phyloP scores from a whole-genome alignment of 2,113 vertebrate species.

The Seriola dumerili region DNA sequence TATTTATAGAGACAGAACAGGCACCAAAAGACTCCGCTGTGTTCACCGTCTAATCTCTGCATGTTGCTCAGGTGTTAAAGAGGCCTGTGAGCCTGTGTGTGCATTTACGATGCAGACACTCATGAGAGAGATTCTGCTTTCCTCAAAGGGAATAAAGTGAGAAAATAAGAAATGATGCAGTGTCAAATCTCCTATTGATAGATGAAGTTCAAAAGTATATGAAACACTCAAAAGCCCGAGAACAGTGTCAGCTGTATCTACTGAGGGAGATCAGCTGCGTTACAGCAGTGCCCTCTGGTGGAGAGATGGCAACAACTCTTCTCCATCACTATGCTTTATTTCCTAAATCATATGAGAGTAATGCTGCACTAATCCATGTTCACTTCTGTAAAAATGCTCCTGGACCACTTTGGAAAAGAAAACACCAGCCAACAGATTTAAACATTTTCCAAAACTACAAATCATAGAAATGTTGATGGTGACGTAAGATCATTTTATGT shows the following conservation, averaged over 20 bases:
- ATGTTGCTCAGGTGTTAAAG: conserved; percentile 60
- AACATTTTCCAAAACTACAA: neutral
- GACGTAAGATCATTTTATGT: neutral
- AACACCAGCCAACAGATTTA: neutral
- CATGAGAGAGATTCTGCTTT: neutral
- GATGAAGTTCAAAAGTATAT: neutral
- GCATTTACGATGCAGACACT: neutral
- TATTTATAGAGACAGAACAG: conserved; percentile 58
- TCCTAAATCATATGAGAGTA: neutral
- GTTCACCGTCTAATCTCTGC: conserved; percentile 36
- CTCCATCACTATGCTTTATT: neutral
- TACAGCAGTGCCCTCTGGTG: conserved; percentile 72
- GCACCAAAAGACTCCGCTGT: conserved; percentile 23
- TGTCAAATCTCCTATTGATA: conserved; percentile 12
- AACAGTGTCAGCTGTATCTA: neutral
- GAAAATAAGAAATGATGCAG: neutral
- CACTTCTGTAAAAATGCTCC: neutral
- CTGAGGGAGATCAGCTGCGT: conserved; percentile 29
- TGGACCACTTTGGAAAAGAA: neutral
- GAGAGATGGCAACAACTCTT: neutral
- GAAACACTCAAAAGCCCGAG: neutral
- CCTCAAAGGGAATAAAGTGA: conserved; percentile 24
- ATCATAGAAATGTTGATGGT: neutral
- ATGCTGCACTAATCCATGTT: neutral
- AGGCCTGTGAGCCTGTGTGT: conserved; percentile 35